Percentiles rank a stretch among this genome's conserved stretches.
phyloP scores from a whole-genome alignment of 2,113 vertebrate species.

The Xyrauchen texanus region DNA sequence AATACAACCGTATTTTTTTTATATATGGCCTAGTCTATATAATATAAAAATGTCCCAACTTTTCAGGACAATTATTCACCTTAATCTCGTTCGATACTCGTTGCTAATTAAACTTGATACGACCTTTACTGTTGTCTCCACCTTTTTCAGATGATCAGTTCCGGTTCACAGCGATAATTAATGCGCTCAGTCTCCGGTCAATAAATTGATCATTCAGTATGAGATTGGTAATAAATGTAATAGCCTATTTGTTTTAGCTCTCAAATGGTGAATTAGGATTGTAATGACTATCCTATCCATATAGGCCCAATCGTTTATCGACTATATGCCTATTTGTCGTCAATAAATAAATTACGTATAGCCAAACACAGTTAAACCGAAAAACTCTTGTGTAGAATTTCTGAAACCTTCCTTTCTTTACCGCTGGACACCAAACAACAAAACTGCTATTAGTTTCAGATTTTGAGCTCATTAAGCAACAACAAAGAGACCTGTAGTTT shows the following conservation, averaged over 20 bases:
- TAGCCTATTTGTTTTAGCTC: background rate
- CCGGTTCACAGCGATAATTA: constrained; percentile 38
- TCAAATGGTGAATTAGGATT: background rate
- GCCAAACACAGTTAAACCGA: background rate
- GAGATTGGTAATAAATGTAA: background rate
- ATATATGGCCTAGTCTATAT: too few species aligned
- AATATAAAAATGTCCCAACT: too few species aligned
- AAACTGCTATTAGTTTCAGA: background rate
- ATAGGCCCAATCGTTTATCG: constrained; percentile 4
- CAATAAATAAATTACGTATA: background rate
- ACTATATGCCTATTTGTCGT: background rate
- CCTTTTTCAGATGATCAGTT: constrained; percentile 14
- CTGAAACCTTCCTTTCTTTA: background rate
- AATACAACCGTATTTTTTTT: background rate
- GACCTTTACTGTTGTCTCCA: background rate
- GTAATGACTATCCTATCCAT: background rate
- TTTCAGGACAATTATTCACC: background rate
- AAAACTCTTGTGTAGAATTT: background rate
- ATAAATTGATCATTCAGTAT: constrained; percentile 38
- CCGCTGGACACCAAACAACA: background rate
- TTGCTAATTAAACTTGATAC: background rate
- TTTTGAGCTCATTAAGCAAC: background rate
- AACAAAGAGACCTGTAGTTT: background rate
- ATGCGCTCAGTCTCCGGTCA: constrained; percentile 39
- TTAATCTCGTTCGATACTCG: background rate